These are phyloP conservation scores for Eubucco bourcierii DNA, from an alignment of 2,113 vertebrate genomes.

Conservation along the genomic window DNA sequence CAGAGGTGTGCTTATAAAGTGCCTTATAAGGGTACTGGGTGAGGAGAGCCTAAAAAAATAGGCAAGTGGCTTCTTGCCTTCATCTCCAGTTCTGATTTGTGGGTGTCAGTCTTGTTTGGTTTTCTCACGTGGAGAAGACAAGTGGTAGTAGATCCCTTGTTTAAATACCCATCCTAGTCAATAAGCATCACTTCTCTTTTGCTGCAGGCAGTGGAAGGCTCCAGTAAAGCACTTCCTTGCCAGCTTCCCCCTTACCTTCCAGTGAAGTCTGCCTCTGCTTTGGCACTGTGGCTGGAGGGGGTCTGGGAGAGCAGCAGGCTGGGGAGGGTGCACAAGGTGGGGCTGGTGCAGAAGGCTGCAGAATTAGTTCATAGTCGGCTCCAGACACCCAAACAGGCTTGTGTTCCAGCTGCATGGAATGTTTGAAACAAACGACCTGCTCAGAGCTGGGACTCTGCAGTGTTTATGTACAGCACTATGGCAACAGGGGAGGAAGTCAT, in stretches of 20 bases:
- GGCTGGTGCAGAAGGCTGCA: conserved; percentile 64
- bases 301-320: background rate
- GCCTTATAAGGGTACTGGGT: background rate
- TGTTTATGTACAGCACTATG: conserved; percentile 76
- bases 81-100: background rate
- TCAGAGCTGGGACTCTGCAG: conserved; percentile 60
- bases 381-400: conserved; percentile 86
- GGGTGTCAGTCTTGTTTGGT: background rate
- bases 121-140: background rate
- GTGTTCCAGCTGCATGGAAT: conserved; percentile 80
- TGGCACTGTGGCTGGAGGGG: conserved; percentile 24
- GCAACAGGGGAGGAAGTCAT: conserved; percentile 72
- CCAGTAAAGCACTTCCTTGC: background rate
- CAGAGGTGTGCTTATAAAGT: background rate
- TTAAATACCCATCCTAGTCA: background rate
- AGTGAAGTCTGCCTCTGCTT: conserved; percentile 32
- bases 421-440: conserved; percentile 80
- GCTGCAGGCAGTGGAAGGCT: background rate
- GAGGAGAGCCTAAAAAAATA: background rate
- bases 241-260: background rate
- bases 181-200: fast-evolving
- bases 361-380: conserved; percentile 75
- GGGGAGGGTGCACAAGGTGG: conserved; percentile 34
- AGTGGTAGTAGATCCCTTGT: background rate
- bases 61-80: background rate